Evolutionary conservation across 2,888 invertebrate genomes (phyloP).

Genomic region (Scaptomyza tumidula): DNA sequence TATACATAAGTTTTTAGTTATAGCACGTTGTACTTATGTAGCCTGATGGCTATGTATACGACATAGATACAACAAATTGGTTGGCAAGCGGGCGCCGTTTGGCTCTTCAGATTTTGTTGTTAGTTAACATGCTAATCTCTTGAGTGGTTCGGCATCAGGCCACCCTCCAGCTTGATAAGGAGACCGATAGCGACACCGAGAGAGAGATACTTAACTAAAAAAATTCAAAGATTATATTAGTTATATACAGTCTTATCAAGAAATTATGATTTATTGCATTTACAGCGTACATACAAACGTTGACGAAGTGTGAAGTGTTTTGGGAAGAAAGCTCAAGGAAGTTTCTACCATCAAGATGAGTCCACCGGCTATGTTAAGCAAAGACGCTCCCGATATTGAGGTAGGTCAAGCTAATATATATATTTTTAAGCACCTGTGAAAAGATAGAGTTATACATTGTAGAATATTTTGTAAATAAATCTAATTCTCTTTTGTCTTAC

Average conservation of each 20-base stretch:
- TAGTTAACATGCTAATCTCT: constrained; percentile 40
- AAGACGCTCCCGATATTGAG: constrained; percentile 93
- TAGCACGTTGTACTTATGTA: constrained; percentile 1
- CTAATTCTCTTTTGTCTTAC: neutral
- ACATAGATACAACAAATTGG: constrained; percentile 39
- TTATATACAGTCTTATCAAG: constrained; percentile 2
- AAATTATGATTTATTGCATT: neutral
- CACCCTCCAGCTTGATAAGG: constrained; percentile 48
- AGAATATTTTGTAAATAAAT: no score
- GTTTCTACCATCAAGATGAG: constrained; percentile 67
- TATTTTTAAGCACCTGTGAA: no score
- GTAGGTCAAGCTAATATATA: constrained; percentile 85
- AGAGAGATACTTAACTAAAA: neutral
- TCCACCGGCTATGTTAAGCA: constrained; percentile 87
- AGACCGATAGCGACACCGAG: neutral
- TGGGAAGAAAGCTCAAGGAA: neutral
- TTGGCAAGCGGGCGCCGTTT: constrained; percentile 44
- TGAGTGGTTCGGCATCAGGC: constrained; percentile 38
- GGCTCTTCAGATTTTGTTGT: constrained; percentile 16
- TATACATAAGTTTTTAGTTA: neutral
- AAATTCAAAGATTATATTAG: constrained; percentile 36
- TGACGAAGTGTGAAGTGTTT: neutral
- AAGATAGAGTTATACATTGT: neutral
- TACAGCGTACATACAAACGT: neutral
- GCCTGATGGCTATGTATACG: constrained; percentile 32